A percentile compares a stretch with the other conserved stretches of the same genome.
Conservation (phyloP, 1,140 invertebrate genomes). For the Gryllus bimaculatus region DNA sequence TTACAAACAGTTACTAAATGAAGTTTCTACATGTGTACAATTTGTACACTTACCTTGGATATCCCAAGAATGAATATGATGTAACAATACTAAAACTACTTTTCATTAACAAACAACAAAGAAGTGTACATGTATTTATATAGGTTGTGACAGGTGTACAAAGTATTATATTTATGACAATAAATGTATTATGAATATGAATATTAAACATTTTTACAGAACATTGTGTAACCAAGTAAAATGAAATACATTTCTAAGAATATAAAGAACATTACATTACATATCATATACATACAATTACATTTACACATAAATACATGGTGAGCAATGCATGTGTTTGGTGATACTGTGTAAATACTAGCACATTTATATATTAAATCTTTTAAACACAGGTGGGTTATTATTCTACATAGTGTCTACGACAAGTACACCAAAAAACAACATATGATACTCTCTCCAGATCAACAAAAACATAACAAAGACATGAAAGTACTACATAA, state of each 20-base stretch:
- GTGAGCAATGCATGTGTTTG: background rate
- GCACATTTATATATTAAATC: background rate
- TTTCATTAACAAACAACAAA: background rate
- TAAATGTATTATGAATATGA: background rate
- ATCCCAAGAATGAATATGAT: background rate
- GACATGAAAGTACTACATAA: background rate
- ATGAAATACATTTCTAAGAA: background rate
- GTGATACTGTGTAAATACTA: background rate
- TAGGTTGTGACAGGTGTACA: background rate
- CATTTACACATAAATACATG: background rate
- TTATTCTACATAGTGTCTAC: background rate
- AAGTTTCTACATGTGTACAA: background rate
- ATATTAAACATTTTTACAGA: constrained; percentile 2
- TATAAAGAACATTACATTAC: background rate
- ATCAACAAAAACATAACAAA: background rate
- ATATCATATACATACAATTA: background rate
- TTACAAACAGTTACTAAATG: background rate
- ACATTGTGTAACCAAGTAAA: background rate
- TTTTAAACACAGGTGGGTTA: background rate
- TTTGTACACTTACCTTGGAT: background rate
- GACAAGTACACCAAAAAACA: background rate
- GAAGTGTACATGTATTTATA: background rate
- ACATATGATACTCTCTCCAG: background rate
- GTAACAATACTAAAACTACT: background rate
- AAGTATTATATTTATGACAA: background rate